Evolutionary conservation across 2,888 invertebrate species (phyloP).

Genomic region (Girardia tigrina): DNA sequence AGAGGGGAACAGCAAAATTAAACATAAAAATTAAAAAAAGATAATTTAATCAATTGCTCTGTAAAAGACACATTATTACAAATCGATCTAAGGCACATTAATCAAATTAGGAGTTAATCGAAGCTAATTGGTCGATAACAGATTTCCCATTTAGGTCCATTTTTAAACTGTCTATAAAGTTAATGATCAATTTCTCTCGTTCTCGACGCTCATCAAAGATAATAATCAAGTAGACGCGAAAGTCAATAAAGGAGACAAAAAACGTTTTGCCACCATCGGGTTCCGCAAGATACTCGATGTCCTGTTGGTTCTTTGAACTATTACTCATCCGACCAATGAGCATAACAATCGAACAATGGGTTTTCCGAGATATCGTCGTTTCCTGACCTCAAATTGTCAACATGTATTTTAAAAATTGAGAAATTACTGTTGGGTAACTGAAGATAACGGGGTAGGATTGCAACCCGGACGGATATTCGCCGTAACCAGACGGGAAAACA

Average conservation of each 20-base stretch:
- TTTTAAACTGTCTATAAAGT: background rate
- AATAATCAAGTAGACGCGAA: conserved; percentile 14
- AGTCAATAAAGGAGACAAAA: background rate
- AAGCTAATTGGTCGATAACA: background rate
- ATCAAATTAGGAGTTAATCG: too few species aligned
- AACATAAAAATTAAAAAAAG: too few species aligned
- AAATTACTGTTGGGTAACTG: background rate
- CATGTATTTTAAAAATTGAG: background rate
- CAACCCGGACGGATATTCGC: background rate
- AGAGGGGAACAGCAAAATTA: too few species aligned
- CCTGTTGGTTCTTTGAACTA: background rate
- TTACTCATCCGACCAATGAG: background rate
- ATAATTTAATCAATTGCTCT: too few species aligned
- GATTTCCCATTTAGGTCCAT: background rate
- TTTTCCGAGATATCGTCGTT: background rate
- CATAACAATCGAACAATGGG: background rate
- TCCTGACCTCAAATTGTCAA: background rate
- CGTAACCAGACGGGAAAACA: background rate
- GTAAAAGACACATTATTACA: too few species aligned
- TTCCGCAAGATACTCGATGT: background rate
- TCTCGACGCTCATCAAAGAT: background rate
- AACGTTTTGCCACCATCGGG: background rate
- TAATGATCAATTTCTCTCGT: background rate
- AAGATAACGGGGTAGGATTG: background rate
- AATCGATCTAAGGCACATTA: too few species aligned